These are phyloP conservation scores for Cephus runcator DNA, from an alignment of 2,888 invertebrate species.

Conservation along the genomic window DNA sequence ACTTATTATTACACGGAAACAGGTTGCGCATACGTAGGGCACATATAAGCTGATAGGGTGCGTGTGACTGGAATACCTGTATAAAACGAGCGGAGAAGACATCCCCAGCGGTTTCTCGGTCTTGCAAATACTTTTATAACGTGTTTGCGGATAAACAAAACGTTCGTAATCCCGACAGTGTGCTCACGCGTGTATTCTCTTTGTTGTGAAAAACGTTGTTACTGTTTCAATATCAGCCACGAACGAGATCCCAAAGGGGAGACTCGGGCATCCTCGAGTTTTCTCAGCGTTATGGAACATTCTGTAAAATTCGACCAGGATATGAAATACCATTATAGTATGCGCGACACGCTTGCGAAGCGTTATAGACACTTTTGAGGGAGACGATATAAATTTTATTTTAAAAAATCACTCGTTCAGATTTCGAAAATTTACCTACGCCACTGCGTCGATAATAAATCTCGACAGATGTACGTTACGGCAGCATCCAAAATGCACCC, in stretches of 20 bases:
- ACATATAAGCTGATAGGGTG: neutral
- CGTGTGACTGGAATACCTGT: constrained; percentile 9
- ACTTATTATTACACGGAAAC: constrained; percentile 49
- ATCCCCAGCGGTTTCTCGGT: constrained; percentile 16
- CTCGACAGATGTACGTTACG: neutral
- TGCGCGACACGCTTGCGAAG: neutral
- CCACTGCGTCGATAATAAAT: neutral
- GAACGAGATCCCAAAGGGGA: constrained; percentile 32
- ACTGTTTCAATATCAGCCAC: constrained; percentile 36
- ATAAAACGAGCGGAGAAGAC: constrained; percentile 5
- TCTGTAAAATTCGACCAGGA: neutral
- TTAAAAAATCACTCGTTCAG: neutral
- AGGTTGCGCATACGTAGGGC: neutral
- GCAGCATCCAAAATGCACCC: neutral
- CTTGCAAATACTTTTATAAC: constrained; percentile 22
- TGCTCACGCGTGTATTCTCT: constrained; percentile 30
- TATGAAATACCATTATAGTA: neutral
- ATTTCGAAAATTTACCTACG: neutral
- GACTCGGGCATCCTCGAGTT: constrained; percentile 4
- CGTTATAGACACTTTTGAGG: neutral
- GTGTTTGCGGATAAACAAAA: constrained; percentile 40
- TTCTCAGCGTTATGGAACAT: constrained; percentile 14
- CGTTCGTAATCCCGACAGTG: constrained; percentile 31
- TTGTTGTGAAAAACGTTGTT: constrained; percentile 26
- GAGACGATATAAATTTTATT: neutral